Percentiles rank a stretch among this genome's conserved stretches.
Conservation (phyloP, 2,888 invertebrate species). For the Bellardia pandia region DNA sequence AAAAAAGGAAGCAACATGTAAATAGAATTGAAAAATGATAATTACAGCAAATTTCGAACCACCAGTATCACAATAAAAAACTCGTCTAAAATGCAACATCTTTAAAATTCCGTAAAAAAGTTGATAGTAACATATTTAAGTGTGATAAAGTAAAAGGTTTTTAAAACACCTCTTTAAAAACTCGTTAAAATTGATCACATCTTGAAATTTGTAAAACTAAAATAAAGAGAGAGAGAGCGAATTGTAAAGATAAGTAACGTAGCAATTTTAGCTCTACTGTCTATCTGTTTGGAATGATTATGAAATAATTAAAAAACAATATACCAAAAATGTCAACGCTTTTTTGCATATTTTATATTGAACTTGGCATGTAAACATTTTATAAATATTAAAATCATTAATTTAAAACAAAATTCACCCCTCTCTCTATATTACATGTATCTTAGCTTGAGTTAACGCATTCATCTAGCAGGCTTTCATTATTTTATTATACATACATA, state of each 20-base stretch:
- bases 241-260: background rate
- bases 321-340: too few relatives aligned
- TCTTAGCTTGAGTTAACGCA: too few relatives aligned
- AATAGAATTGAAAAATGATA: too few relatives aligned
- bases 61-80: too few relatives aligned
- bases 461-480: background rate
- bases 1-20: too few relatives aligned
- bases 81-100: slow-evolving; percentile 46
- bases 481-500: background rate
- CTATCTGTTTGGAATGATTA: background rate
- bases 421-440: too few relatives aligned
- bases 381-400: too few relatives aligned
- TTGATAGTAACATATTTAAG: slow-evolving; percentile 46
- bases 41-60: too few relatives aligned
- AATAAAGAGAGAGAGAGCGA: background rate
- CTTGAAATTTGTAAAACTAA: background rate
- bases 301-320: background rate
- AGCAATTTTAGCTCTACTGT: background rate
- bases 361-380: too few relatives aligned
- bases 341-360: too few relatives aligned
- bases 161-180: slow-evolving; percentile 43
- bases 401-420: too few relatives aligned
- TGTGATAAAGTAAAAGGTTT: slow-evolving; percentile 49
- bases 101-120: slow-evolving; percentile 53
- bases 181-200: background rate